Evolutionary conservation across 2,888 invertebrate genomes (phyloP).

Genomic region (Phalera bucephala): DNA sequence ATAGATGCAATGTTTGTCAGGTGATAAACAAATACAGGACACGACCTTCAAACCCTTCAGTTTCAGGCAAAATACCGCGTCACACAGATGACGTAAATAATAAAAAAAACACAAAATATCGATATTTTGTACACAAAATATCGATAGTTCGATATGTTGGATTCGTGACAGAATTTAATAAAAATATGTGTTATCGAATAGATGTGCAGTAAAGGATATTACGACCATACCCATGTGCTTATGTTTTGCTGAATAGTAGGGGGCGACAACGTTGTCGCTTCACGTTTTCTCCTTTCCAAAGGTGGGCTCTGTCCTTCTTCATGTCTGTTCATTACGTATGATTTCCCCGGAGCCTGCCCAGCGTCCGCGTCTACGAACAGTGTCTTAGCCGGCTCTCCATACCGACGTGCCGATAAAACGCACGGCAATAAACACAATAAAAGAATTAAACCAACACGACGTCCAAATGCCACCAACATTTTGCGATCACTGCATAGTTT

Average conservation of each 20-base stretch:
- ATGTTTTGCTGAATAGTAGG: slow-evolving; percentile 62
- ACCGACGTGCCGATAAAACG: slow-evolving; percentile 46
- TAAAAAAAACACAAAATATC: slow-evolving; percentile 27
- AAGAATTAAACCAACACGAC: slow-evolving; percentile 52
- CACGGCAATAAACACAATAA: slow-evolving; percentile 55
- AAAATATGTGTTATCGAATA: slow-evolving; percentile 53
- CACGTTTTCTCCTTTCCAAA: slow-evolving; percentile 65
- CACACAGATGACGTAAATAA: slow-evolving; percentile 38
- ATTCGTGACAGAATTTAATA: slow-evolving; percentile 55
- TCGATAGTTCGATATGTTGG: no score
- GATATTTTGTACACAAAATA: no score
- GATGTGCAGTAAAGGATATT: no score
- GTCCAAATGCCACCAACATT: slow-evolving; percentile 69
- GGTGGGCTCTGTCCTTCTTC: slow-evolving; percentile 34
- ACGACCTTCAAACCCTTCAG: slow-evolving; percentile 26
- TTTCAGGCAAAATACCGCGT: slow-evolving; percentile 21
- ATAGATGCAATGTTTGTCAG: slow-evolving; percentile 8
- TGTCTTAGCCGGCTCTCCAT: slow-evolving; percentile 53
- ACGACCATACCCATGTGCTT: slow-evolving; percentile 80
- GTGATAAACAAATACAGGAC: slow-evolving; percentile 18
- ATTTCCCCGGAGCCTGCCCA: slow-evolving; percentile 38
- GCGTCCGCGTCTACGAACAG: slow-evolving; percentile 65
- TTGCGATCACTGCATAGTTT: slow-evolving; percentile 74
- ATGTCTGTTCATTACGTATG: slow-evolving; percentile 58
- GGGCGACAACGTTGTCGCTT: slow-evolving; percentile 54